Evolutionary conservation across 2,797 vertebrate genomes (phyloP), one percentile per base, ranked within the genome.

Genomic region (Gila robusta): DNA sequence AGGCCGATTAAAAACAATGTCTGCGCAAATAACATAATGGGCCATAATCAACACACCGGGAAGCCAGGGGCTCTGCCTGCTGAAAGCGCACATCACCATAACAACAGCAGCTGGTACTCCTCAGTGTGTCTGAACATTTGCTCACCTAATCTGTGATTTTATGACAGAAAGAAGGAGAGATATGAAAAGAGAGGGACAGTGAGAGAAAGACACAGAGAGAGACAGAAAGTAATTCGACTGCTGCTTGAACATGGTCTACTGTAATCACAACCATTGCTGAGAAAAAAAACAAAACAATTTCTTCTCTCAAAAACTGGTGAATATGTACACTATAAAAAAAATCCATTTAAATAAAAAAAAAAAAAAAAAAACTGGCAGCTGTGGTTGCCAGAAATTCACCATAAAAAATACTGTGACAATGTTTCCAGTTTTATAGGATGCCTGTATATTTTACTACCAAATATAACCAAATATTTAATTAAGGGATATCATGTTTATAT

Each of bases 1-100:
- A 86, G 89, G 87, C 87, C 90, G 89, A 93, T 92, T 93, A 91
- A 91, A 93, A 92, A 87, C 90, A 91, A 90, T 87, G 89, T 89
- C 69, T 83, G 86, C 87, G 78, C 88, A 89, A 93, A 92, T 91
- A 87, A 90, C 91, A 92, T 92, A 93, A 93, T 93, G 89, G 90
- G 71, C 91, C 59, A 74, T 90, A 93, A 93, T 93, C 92, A 93
- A 91, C 88, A 80, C 92, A 89, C 90, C 86, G 71, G 91, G 89
- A 92, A 87, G 88, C 89, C 88, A 79, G 86, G 69, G 84, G 88
- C 88, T 90, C 85, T 85, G 87, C 86, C 86, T 86, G 84, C 87
- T 79, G 83, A 89, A 92, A 90, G 88, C 77, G 54, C 87, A 88
- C 89, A 91, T 93, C 91, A 89, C 91, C 91, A 93, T 93, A 92